These are phyloP conservation scores for Diadumene lineata DNA, from an alignment of 92 coral and sea anemone genomes.

Conservation along the genomic window DNA sequence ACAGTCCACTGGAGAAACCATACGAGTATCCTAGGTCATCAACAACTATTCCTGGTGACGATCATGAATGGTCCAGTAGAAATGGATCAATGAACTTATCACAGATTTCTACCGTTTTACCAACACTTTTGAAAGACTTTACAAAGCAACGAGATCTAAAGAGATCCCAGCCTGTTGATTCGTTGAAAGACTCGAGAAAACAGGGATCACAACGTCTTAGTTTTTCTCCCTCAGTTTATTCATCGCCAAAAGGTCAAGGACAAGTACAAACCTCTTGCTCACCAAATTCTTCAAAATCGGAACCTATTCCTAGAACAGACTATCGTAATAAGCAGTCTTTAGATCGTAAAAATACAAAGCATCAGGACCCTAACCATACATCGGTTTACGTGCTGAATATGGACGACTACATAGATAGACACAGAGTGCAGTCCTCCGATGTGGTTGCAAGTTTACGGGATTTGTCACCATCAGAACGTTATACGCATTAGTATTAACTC, in stretches of 20 bases:
- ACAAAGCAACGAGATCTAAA: constrained; percentile 15
- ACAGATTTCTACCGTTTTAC: constrained; percentile 54
- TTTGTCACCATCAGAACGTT: constrained; percentile 90
- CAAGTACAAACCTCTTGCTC: constrained; percentile 28
- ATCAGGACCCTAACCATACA: constrained; percentile 25
- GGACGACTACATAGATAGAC: constrained; percentile 91
- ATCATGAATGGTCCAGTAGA: constrained; percentile 14
- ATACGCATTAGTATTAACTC: constrained; percentile 37
- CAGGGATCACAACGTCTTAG: constrained; percentile 12
- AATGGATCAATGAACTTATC: constrained; percentile 53
- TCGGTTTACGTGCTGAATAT: constrained; percentile 72
- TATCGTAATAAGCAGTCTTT: not conserved
- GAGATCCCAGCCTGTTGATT: constrained; percentile 6
- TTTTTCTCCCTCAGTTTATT: not conserved
- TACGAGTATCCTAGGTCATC: constrained; percentile 37
- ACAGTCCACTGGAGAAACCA: constrained; percentile 2
- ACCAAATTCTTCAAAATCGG: constrained; percentile 57
- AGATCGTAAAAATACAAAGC: not conserved
- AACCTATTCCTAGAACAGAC: constrained; percentile 25
- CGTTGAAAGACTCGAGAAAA: constrained; percentile 7
- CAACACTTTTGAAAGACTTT: constrained; percentile 48
- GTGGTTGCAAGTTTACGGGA: constrained; percentile 87
- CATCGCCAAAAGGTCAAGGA: constrained; percentile 9
- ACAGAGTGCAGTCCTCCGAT: constrained; percentile 83
- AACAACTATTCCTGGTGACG: constrained; percentile 40